Conservation (phyloP, 2,888 invertebrate species). For the Uropetala carovei region DNA sequence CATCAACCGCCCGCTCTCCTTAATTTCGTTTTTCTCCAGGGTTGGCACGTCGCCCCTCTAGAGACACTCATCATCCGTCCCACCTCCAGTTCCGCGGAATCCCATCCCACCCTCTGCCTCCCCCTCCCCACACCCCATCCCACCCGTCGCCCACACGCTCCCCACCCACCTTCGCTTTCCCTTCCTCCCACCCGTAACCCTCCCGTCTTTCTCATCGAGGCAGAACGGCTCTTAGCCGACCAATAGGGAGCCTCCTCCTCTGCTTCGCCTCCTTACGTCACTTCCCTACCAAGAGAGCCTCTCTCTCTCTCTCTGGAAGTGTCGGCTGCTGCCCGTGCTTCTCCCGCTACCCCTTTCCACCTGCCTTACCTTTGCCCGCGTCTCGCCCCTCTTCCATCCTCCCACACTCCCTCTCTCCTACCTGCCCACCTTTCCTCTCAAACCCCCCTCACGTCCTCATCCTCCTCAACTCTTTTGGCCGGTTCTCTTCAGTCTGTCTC, state of each 20-base stretch:
- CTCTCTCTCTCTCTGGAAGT: constrained; percentile 20
- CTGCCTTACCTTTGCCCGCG: not conserved
- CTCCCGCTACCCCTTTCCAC: not conserved
- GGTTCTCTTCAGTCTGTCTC: constrained; percentile 59
- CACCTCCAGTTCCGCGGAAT: constrained; percentile 4
- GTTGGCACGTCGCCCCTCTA: not conserved
- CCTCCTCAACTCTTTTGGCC: constrained; percentile 15
- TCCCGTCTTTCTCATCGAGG: constrained; percentile 39
- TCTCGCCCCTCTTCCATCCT: not conserved
- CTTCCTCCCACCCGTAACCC: constrained; percentile 39
- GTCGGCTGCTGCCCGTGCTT: not conserved
- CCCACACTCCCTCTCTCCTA: not conserved
- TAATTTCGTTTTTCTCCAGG: not conserved
- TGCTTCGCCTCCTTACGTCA: constrained; percentile 46
- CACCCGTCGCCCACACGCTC: not conserved
- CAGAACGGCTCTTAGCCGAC: constrained; percentile 51
- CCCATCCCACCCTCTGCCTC: not conserved
- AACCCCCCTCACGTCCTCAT: constrained; percentile 4
- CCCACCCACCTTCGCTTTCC: not conserved
- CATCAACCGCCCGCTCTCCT: too few species aligned
- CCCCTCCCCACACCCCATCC: not conserved
- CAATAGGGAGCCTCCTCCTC: constrained; percentile 29
- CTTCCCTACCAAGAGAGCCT: constrained; percentile 28
- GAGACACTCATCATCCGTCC: not conserved
- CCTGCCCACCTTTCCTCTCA: not conserved